Evolutionary conservation across 2,797 vertebrate species (phyloP).

Genomic region (Chrysocyon brachyurus): DNA sequence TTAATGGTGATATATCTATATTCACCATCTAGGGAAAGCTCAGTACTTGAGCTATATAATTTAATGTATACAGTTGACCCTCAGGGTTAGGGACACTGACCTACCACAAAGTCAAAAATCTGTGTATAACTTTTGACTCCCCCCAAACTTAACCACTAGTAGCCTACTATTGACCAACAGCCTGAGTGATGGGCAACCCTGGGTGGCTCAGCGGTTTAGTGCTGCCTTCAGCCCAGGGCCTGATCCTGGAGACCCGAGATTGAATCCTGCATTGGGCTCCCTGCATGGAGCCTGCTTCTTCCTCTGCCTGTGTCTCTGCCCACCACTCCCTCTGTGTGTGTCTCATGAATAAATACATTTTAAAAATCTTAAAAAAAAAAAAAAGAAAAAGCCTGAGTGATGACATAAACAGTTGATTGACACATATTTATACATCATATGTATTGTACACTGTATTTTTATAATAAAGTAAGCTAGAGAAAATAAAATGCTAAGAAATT

Average conservation of each 20-base stretch:
- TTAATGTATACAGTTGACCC: background rate
- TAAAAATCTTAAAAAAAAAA: no score
- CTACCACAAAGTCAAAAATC: background rate
- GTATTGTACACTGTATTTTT: background rate
- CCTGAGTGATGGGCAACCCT: no score
- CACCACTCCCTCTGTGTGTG: no score
- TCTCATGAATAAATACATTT: no score
- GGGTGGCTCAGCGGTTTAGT: no score
- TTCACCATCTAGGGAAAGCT: background rate
- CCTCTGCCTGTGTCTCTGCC: no score
- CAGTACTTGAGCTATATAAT: conserved; percentile 18
- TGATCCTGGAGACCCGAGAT: no score
- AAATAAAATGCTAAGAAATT: background rate
- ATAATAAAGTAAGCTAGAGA: background rate
- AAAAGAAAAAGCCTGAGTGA: background rate
- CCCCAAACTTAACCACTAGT: background rate
- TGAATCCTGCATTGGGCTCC: no score
- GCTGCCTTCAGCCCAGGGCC: no score
- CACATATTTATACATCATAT: background rate
- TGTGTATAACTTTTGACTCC: background rate
- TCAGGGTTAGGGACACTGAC: background rate
- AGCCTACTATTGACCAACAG: background rate
- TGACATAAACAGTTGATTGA: background rate
- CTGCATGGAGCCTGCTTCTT: no score
- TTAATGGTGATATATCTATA: background rate